These are phyloP conservation scores for Homarus americanus DNA, from an alignment of 1,140 invertebrate species.

Conservation along the genomic window DNA sequence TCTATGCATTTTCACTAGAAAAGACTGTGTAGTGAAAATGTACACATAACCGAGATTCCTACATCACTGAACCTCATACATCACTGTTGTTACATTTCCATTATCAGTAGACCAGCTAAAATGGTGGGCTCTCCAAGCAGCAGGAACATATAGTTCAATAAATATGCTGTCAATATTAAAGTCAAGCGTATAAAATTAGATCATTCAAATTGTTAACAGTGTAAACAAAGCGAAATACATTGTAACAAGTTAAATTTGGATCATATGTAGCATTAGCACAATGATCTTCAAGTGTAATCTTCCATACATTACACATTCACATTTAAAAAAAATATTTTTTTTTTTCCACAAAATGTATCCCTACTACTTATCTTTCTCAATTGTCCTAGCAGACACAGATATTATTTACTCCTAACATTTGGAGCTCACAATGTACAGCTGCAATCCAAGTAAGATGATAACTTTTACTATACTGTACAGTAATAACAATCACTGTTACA, in stretches of 20 bases:
- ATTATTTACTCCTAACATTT: neutral
- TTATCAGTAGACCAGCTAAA: too few species aligned
- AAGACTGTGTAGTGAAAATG: too few species aligned
- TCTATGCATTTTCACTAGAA: too few species aligned
- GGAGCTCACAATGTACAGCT: neutral
- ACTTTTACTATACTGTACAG: neutral
- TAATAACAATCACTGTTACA: neutral
- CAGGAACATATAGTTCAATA: neutral
- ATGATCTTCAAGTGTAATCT: neutral
- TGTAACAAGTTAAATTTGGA: neutral
- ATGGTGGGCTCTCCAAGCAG: too few species aligned
- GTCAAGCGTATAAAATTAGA: slow-evolving; percentile 10
- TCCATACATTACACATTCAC: neutral
- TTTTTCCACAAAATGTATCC: too few species aligned
- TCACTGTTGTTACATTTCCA: too few species aligned
- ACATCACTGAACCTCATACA: too few species aligned
- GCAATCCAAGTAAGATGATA: neutral
- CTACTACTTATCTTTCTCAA: neutral
- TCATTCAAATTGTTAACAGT: neutral
- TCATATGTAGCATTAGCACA: neutral
- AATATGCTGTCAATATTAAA: neutral
- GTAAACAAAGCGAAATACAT: neutral
- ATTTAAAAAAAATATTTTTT: neutral
- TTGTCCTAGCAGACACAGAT: neutral
- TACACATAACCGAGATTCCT: too few species aligned